Percentiles rank a stretch among this genome's conserved stretches.
phyloP scores from a whole-genome alignment of 1,140 invertebrate species.

The Bombyx mandarina region DNA sequence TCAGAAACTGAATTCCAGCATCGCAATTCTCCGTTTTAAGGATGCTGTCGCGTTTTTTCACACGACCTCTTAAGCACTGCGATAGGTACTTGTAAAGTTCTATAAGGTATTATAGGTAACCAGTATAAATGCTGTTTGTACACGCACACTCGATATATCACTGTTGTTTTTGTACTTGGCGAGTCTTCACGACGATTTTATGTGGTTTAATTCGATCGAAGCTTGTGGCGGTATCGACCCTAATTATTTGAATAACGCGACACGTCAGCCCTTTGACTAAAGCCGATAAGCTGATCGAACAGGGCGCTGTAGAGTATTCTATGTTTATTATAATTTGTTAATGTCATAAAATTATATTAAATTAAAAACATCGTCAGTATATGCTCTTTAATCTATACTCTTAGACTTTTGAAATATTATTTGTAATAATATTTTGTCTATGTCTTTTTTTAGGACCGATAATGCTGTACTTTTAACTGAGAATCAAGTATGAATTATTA shows the following conservation, averaged over 20 bases:
- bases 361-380: too few species aligned
- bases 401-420: too few species aligned
- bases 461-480: too few species aligned
- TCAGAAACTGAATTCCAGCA: too few species aligned
- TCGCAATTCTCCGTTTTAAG: too few species aligned
- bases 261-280: conserved; percentile 48
- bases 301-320: too few species aligned
- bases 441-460: too few species aligned
- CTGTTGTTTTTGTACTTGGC: conserved; percentile 35
- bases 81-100: conserved; percentile 28
- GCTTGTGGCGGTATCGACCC: conserved; percentile 43
- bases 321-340: too few species aligned
- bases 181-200: conserved; percentile 41
- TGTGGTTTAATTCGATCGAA: conserved; percentile 61
- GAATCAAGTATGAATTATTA: too few species aligned
- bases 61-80: not conserved
- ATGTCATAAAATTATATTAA: not conserved
- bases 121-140: conserved; percentile 27
- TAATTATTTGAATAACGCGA: conserved; percentile 64
- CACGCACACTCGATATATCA: conserved; percentile 33
- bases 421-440: too few species aligned
- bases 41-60: too few species aligned
- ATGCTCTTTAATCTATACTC: too few species aligned
- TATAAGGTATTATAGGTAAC: conserved; percentile 35
- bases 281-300: conserved; percentile 42